phyloP scores from a whole-genome alignment of 2,888 invertebrate species.

The Xylophagus ater region DNA sequence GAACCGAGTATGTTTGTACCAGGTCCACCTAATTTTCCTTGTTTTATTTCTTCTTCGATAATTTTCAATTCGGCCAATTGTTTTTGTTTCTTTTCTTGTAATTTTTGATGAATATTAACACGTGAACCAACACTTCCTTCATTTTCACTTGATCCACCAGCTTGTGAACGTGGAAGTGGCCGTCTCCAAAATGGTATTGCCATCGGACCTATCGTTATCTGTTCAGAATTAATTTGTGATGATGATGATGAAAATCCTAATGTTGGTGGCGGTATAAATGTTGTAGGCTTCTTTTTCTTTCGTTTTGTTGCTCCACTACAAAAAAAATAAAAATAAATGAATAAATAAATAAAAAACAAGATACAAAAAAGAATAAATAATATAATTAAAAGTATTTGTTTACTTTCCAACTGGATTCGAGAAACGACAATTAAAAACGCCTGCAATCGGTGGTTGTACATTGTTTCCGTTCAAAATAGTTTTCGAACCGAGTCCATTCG shows the following conservation, averaged over 20 bases:
- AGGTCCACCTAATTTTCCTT: conserved; percentile 56
- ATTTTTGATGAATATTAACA: conserved; percentile 75
- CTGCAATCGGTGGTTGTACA: conserved; percentile 49
- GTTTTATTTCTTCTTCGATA: conserved; percentile 78
- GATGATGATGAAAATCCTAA: conserved; percentile 23
- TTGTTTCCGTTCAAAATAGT: conserved; percentile 12
- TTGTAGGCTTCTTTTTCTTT: conserved; percentile 84
- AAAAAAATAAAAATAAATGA: conserved; percentile 7
- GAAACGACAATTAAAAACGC: conserved; percentile 84
- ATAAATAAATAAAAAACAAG: background rate
- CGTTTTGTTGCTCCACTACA: conserved; percentile 45
- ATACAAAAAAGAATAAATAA: conserved; percentile 1
- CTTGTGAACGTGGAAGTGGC: conserved; percentile 51
- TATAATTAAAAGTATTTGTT: conserved; percentile 10
- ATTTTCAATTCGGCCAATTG: conserved; percentile 72
- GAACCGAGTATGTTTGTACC: conserved; percentile 42
- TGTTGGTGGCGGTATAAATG: conserved; percentile 67
- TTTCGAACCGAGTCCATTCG: conserved; percentile 11
- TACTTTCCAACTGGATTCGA: conserved; percentile 58
- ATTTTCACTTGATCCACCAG: conserved; percentile 58
- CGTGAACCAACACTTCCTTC: conserved; percentile 65
- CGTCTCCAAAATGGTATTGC: conserved; percentile 63
- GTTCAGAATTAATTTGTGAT: conserved; percentile 14
- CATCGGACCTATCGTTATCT: conserved; percentile 32
- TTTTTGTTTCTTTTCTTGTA: conserved; percentile 79